phyloP scores from a whole-genome alignment of 2,113 vertebrate genomes.

The Rhea pennata region DNA sequence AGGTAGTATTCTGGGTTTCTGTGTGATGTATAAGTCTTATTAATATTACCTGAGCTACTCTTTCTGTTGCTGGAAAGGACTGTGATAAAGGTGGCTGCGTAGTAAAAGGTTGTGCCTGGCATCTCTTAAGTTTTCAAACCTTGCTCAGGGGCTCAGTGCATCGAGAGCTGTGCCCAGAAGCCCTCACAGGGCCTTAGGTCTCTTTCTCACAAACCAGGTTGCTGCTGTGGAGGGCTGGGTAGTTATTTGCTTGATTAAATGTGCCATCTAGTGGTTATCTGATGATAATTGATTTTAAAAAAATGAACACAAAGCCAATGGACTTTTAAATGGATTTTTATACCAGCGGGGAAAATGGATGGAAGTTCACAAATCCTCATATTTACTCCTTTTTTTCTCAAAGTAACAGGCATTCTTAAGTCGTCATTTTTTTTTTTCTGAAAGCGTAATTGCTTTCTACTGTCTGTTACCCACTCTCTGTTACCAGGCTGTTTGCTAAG shows the following conservation, averaged over 20 bases:
- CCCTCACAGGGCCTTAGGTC: accelerated
- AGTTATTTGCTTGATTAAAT: background rate
- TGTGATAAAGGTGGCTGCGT: background rate
- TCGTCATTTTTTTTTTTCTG: background rate
- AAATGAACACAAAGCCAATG: accelerated
- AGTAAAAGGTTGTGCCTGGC: background rate
- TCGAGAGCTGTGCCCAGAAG: background rate
- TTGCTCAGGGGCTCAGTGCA: background rate
- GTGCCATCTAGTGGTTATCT: slow-evolving; percentile 64
- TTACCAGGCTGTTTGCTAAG: background rate
- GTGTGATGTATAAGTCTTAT: background rate
- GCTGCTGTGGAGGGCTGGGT: background rate
- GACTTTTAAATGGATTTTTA: background rate
- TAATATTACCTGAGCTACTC: background rate
- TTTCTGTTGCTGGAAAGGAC: background rate
- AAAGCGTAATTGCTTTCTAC: background rate
- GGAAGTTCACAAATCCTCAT: background rate
- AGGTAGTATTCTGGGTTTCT: background rate
- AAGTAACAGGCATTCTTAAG: background rate
- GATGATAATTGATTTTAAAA: background rate
- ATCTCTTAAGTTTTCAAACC: background rate
- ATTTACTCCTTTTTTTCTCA: background rate
- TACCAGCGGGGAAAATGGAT: background rate
- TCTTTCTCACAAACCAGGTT: background rate
- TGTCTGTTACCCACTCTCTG: background rate